Conservation (phyloP, 1,140 invertebrate genomes). For the Megalonaias nervosa region DNA sequence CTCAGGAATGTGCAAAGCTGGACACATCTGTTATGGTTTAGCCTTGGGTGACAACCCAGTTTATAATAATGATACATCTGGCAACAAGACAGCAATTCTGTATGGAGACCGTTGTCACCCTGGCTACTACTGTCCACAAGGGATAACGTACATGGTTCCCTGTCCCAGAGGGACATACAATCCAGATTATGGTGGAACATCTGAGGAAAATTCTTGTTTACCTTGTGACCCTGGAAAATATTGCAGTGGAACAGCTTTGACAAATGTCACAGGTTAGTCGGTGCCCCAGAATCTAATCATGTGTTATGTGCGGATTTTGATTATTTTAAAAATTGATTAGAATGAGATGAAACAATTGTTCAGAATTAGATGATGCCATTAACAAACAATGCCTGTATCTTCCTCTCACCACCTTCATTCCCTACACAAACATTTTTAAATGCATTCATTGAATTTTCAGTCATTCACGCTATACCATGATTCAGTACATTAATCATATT, state of each 20-base stretch:
- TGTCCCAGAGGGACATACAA: constrained; percentile 67
- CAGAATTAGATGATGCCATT: too few species aligned
- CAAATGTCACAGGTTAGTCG: constrained; percentile 48
- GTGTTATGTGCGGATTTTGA: too few species aligned
- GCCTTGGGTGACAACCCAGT: constrained; percentile 63
- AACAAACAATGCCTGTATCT: too few species aligned
- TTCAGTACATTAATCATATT: too few species aligned
- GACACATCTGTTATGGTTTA: constrained; percentile 65
- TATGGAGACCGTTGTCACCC: constrained; percentile 65
- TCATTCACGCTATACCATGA: too few species aligned
- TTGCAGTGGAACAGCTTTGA: constrained; percentile 62
- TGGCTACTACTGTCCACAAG: constrained; percentile 61
- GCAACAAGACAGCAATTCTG: constrained; percentile 60
- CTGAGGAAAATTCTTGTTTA: constrained; percentile 48
- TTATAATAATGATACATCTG: constrained; percentile 61
- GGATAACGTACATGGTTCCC: constrained; percentile 57
- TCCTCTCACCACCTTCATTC: too few species aligned
- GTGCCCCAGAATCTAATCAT: too few species aligned
- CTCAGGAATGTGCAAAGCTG: constrained; percentile 61
- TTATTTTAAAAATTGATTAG: too few species aligned
- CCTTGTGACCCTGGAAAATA: constrained; percentile 65
- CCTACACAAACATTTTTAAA: too few species aligned
- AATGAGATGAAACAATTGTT: too few species aligned
- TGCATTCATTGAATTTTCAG: too few species aligned
- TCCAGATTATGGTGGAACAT: constrained; percentile 50